Percentiles rank a stretch among this genome's conserved stretches.
These are phyloP conservation scores for Geotrupes spiniger DNA, from an alignment of 2,888 invertebrate genomes.

Conservation along the genomic window DNA sequence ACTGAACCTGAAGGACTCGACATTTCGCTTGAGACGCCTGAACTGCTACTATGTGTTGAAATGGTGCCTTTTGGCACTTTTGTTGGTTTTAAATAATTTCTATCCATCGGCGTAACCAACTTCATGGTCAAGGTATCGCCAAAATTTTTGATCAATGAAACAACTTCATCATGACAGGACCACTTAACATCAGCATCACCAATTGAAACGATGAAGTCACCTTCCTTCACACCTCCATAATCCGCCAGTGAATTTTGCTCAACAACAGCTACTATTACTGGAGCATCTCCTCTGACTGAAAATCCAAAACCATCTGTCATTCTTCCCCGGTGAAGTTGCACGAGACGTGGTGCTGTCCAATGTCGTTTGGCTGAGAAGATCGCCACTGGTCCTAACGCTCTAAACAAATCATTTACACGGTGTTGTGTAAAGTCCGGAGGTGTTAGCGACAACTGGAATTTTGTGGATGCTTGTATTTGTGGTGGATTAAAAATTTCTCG, in stretches of 20 bases:
- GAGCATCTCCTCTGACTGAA: constrained; percentile 88
- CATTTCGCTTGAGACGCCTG: constrained; percentile 58
- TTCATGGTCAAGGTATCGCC: constrained; percentile 77
- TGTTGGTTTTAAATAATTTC: constrained; percentile 69
- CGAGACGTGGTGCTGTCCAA: constrained; percentile 86
- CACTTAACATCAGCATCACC: constrained; percentile 88
- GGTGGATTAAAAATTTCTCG: constrained; percentile 76
- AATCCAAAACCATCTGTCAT: constrained; percentile 85
- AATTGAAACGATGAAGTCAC: constrained; percentile 90
- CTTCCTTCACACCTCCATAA: constrained; percentile 90
- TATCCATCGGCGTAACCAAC: constrained; percentile 89
- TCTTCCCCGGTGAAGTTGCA: constrained; percentile 72
- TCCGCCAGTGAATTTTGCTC: constrained; percentile 89
- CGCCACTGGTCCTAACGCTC: constrained; percentile 85
- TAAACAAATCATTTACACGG: constrained; percentile 85
- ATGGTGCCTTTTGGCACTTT: constrained; percentile 53
- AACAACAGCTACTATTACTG: constrained; percentile 88
- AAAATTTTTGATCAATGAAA: constrained; percentile 77
- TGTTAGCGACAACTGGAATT: constrained; percentile 82
- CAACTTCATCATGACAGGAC: constrained; percentile 90
- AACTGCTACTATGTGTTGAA: constrained; percentile 57
- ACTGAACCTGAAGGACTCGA: constrained; percentile 59
- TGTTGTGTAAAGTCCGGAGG: constrained; percentile 88
- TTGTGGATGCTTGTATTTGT: constrained; percentile 72
- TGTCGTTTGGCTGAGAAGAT: constrained; percentile 92